A percentile compares a stretch with the other conserved stretches of the same genome.
Evolutionary conservation across 2,113 vertebrate species (phyloP).

Genomic region (Calonectris borealis): DNA sequence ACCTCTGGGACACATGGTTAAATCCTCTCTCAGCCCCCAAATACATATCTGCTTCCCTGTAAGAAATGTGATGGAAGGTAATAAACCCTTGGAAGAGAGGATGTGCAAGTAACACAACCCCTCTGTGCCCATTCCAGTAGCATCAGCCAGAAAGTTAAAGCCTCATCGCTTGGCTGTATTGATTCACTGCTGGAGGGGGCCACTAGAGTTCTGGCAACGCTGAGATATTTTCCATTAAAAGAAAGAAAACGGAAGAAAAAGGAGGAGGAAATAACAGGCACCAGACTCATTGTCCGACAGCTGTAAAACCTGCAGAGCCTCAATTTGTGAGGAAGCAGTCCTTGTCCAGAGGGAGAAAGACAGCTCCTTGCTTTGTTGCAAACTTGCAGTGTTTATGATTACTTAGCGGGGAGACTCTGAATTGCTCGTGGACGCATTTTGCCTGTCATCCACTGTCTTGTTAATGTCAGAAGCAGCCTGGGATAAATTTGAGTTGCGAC

Average conservation of each 20-base stretch:
- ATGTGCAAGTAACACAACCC: not conserved
- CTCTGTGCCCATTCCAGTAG: not conserved
- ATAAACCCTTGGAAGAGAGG: not conserved
- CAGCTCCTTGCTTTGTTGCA: not conserved
- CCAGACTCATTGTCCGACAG: not conserved
- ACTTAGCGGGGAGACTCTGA: not conserved
- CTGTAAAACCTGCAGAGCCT: not conserved
- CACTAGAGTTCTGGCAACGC: not conserved
- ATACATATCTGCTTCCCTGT: not conserved
- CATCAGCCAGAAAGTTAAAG: not conserved
- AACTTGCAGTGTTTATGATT: not conserved
- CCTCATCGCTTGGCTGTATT: not conserved
- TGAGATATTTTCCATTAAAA: not conserved
- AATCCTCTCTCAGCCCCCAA: not conserved
- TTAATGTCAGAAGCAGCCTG: slow-evolving; percentile 8
- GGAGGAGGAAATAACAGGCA: not conserved
- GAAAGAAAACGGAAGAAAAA: not conserved
- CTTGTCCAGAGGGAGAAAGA: not conserved
- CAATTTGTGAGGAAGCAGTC: not conserved
- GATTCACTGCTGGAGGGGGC: not conserved
- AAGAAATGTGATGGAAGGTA: not conserved
- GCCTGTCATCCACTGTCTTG: not conserved
- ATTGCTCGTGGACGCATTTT: not conserved
- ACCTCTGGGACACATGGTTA: not conserved
- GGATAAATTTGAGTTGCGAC: not conserved